A percentile compares a stretch with the other conserved stretches of the same genome.
Evolutionary conservation across 2,888 invertebrate genomes (phyloP).

Genomic region (Galeruca laticollis): DNA sequence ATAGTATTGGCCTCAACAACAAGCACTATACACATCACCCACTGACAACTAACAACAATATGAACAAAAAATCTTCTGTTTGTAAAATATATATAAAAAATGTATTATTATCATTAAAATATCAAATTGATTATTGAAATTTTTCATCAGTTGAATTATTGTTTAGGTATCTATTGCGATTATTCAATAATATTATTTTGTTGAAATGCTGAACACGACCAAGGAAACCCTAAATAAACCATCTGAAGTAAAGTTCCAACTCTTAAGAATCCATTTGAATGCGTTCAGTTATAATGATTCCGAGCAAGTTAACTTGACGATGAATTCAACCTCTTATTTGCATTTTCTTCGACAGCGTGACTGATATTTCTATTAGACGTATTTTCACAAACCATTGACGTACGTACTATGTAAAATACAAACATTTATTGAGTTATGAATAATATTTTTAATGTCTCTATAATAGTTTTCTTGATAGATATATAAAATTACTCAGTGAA

Average conservation of each 20-base stretch:
- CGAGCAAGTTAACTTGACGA: conserved; percentile 37
- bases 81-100: too few species aligned
- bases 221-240: conserved; percentile 15
- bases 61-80: too few species aligned
- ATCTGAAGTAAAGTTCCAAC: conserved; percentile 26
- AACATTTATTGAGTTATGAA: too few species aligned
- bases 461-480: too few species aligned
- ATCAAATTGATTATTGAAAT: too few species aligned
- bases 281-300: conserved; percentile 42
- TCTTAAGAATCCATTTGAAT: conserved; percentile 40
- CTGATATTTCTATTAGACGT: conserved; percentile 42
- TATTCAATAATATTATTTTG: neutral
- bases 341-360: conserved; percentile 37
- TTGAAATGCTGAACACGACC: conserved; percentile 3
- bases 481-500: too few species aligned
- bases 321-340: conserved; percentile 41
- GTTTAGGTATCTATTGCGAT: neutral
- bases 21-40: too few species aligned
- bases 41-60: too few species aligned
- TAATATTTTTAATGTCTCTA: too few species aligned
- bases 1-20: too few species aligned
- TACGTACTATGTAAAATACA: neutral
- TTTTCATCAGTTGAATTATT: too few species aligned
- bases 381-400: conserved; percentile 24
- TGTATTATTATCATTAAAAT: too few species aligned